phyloP scores from a whole-genome alignment of 2,113 vertebrate genomes.

The Diphyllodes magnificus region DNA sequence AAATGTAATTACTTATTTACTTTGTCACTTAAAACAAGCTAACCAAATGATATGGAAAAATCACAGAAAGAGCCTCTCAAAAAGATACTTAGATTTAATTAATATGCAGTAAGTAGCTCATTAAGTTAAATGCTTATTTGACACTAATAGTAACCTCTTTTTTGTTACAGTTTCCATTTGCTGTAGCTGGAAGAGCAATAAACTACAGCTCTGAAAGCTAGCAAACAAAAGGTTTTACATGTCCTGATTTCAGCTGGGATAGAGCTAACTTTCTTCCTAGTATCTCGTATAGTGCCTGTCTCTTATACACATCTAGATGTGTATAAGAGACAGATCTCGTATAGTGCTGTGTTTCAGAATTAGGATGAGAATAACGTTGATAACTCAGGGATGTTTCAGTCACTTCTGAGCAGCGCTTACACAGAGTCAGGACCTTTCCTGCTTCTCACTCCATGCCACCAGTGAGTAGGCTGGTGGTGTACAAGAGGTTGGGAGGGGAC shows the following conservation, averaged over 20 bases:
- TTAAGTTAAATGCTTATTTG: constrained; percentile 65
- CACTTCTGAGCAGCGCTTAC: not conserved
- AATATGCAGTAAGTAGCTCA: constrained; percentile 52
- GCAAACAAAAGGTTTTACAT: not conserved
- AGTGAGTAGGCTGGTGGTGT: not conserved
- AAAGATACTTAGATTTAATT: constrained; percentile 64
- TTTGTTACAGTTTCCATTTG: constrained; percentile 18
- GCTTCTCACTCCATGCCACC: not conserved
- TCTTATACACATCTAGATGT: no score
- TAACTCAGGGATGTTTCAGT: not conserved
- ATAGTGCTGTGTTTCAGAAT: not conserved
- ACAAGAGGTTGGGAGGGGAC: not conserved
- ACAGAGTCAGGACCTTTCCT: not conserved
- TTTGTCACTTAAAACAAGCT: constrained; percentile 67
- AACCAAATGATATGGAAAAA: constrained; percentile 56
- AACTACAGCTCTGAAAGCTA: constrained; percentile 6
- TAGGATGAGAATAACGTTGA: not conserved
- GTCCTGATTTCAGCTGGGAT: not conserved
- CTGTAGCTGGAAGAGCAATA: not conserved
- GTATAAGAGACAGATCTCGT: no score
- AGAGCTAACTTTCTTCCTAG: not conserved
- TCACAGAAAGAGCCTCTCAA: constrained; percentile 48
- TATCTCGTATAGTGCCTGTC: not conserved
- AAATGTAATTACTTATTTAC: constrained; percentile 55
- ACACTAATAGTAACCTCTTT: constrained; percentile 28